phyloP scores from a whole-genome alignment of 1,140 invertebrate species.

The Parapsyche elsis region DNA sequence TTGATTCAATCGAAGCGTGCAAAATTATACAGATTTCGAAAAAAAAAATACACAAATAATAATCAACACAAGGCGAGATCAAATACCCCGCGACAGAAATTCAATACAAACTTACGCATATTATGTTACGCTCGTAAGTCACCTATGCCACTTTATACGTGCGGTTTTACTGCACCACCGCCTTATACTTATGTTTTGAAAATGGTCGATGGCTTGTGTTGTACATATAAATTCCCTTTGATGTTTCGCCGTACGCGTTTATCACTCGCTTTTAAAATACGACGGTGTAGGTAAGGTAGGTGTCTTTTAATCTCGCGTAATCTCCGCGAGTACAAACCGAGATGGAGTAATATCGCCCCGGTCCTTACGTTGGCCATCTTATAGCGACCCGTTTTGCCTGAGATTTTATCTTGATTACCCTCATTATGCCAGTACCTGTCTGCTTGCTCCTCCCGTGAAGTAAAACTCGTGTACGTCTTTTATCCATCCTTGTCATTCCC shows the following conservation, averaged over 20 bases:
- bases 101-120: not conserved
- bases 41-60: not conserved
- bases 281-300: not conserved
- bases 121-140: not conserved
- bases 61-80: not conserved
- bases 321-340: conserved; percentile 1
- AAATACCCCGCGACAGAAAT: conserved; percentile 20
- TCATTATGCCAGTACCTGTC: conserved; percentile 38
- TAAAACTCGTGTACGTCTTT: not conserved
- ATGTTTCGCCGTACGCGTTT: conserved; percentile 9
- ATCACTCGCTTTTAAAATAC: conserved; percentile 8
- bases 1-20: too few relatives aligned
- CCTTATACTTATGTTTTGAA: not conserved
- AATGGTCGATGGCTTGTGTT: not conserved
- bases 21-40: too few relatives aligned
- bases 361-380: not conserved
- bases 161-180: not conserved
- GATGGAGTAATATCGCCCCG: conserved; percentile 13
- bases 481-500: not conserved
- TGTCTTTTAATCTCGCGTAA: conserved; percentile 30
- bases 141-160: conserved; percentile 15
- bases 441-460: not conserved
- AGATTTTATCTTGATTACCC: conserved; percentile 46
- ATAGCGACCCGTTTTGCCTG: conserved; percentile 10
- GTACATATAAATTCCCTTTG: not conserved